Conservation (phyloP, 2,888 invertebrate species). For the Thera obeliscata region DNA sequence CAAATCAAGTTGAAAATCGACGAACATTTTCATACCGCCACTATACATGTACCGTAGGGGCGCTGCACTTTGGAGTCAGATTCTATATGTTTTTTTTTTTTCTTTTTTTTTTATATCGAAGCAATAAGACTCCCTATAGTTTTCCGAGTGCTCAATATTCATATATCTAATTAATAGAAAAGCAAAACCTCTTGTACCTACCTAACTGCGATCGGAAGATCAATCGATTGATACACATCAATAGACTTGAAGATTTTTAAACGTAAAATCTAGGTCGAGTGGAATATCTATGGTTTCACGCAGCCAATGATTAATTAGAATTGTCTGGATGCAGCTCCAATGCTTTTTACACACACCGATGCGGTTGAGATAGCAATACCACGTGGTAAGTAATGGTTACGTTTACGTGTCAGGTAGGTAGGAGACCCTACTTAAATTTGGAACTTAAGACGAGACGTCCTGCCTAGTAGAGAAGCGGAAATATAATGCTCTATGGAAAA, state of each 20-base stretch:
- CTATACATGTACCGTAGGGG: too few species aligned
- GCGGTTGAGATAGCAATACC: constrained; percentile 11
- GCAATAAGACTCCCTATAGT: not conserved
- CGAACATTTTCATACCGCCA: too few species aligned
- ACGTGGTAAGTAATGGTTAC: too few species aligned
- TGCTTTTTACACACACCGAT: constrained; percentile 17
- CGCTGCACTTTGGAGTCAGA: too few species aligned
- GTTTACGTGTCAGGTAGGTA: too few species aligned
- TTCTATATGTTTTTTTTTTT: too few species aligned
- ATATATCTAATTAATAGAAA: constrained; percentile 19
- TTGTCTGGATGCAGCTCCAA: constrained; percentile 47
- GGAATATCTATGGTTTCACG: constrained; percentile 50
- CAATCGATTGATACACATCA: constrained; percentile 45
- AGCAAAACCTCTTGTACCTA: constrained; percentile 28
- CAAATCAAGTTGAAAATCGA: too few species aligned
- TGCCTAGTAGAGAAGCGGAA: too few species aligned
- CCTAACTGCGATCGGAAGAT: constrained; percentile 40
- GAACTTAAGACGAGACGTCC: too few species aligned
- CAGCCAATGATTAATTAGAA: constrained; percentile 50
- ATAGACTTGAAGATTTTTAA: constrained; percentile 53
- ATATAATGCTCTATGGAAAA: too few species aligned
- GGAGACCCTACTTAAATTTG: too few species aligned
- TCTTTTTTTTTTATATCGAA: too few species aligned
- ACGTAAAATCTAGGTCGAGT: constrained; percentile 59
- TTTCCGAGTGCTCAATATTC: not conserved